Evolutionary conservation across 1,140 invertebrate genomes (phyloP), one percentile per base, ranked within the genome.

Genomic region (Heterodera carotae): DNA sequence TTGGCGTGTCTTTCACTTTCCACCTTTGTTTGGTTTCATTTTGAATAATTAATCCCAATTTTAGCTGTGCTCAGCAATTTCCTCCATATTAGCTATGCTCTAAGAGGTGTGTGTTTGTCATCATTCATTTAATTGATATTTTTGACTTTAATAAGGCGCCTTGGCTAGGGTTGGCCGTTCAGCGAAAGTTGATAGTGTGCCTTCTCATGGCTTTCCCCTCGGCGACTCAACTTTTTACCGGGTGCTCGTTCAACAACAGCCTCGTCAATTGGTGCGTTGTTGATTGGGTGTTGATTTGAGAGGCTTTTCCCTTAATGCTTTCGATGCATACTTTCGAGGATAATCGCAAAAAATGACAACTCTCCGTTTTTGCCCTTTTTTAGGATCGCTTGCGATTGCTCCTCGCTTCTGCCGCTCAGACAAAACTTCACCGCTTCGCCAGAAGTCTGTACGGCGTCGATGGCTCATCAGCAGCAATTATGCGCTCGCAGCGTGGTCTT

Each of bases 401-500:
- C 12, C 48, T 43, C 15, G 0, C 39, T 56, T 56, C 15, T 22
- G 48, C 18, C 5, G 48, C 12, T 12, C 39, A 43, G 15, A 7
- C 39, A 43, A 43, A 43, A 1, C 39, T 66, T 22, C 72, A 27
- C n/a, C 77, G 77, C 25, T 60, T 64, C 10, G 56, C 39, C 22
- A 33, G 77, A 6, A 69, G 75, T 64, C 53, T 78, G 18, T 78
- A 78, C 43, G 76, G 27, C 22, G 60, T 33, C 7, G 76, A 77
- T 27, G 59, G 71, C 25, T 59, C 43, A 15, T 71, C 69, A 33
- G 60, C 60, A 62, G 53, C 48, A 48, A 43, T 69, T n/a, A 25
- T 78, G 29, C 77, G 77, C 10, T 77, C 77, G 18, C 77, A 78
- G 60, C 27, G 77, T 6, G 74, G 77, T 12, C 34, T 77, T 25